Base-by-base conservation (phyloP, 2,888 invertebrate species). In the Meloe dianella region DNA sequence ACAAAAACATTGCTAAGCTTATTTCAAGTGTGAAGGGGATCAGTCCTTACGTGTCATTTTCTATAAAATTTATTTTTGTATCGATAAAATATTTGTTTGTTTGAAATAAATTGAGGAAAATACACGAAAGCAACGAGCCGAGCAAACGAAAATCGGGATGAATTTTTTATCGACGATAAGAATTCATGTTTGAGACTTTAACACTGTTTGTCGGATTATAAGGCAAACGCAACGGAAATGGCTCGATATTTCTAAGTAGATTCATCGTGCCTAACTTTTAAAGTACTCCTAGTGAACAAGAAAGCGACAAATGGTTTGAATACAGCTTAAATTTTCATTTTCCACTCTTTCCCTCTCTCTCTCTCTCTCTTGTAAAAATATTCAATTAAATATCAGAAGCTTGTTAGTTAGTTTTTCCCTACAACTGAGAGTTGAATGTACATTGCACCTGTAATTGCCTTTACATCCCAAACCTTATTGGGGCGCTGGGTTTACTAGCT, bases 161-260 rank as follows among this genome's bases (percentile, higher is more conserved):
- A 57, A 66, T 63, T 63, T 57, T 63, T 63, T 66, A 66, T 66
- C 66, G 60, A 57, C 20, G 47, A 47, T 47, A 41, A 20, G 51
- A 47, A 62, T 60, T 66, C 66, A 63, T 66, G 54, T 60, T 41
- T 22, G 60, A 38, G 62, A 61, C 17, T 17, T 67, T 67, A 58
- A 64, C 64, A 57, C 64, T 29, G 61, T 64, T 64, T 67, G 67
- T 61, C 59, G 64, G 64, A 64, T 67, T 67, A 64, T 64, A 59
- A 64, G 66, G 63, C 66, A 63, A 66, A 66, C 66, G 60, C 57
- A 59, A 64, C 29, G 67, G 61, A 64, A 67, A 64, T 64, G 61
- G 60, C 35, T 35, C 59, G 64, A 67, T 57, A 67, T 67, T 67
- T 61, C 51, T 60, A 63, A 66, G 62, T 60, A 51, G 63, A 63